Base-by-base conservation (phyloP, 2,888 invertebrate genomes). In the Lysandra bellargus region DNA sequence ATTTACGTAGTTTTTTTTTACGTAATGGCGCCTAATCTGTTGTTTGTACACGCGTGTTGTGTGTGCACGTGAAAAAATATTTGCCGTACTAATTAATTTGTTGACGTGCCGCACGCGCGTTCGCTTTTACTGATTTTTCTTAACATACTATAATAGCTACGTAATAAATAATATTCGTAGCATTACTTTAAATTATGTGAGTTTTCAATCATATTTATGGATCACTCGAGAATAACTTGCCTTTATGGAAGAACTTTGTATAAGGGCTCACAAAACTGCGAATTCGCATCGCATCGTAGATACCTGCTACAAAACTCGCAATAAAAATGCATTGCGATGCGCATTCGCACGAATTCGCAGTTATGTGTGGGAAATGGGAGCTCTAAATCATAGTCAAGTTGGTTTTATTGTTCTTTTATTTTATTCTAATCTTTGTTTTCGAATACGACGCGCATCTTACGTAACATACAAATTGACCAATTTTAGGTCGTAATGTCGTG, bases 81-180 rank as follows among this genome's bases (percentile, higher is more conserved):
- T 69, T 37, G 69, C 69, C 33, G 69, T 33, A 33, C 69, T 69
- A 69, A 69, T 69, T 69, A 69, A 33, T 69, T 33, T 37, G 69
- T 37, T 14, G 12, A 37, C 69, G 69, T 69, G 69, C 69, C 69
- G 69, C 69, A 69, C 69, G 69, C 69, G 69, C 33, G 69, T 14
- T 69, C 69, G 69, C 69, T 69, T 69, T 69, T 69, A 69, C 69
- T 69, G 69, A 37, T 69, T 69, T 64, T 69, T 69, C 69, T 69
- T 4, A 57, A 69, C 14, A 69, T 37, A 12, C 61, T 64, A 9
- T 7, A 7, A 7, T 61, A 64, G 64, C 23, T 7, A 64, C 9
- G 64, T 64, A 64, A 9, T 61, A n/a, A 61, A 61, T 61, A 57
- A 4, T 14, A 14, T 53, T 3, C 60, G n/a, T 61, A 61, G n/a